phyloP scores from a whole-genome alignment of 2,797 vertebrate species.

The Huso huso region DNA sequence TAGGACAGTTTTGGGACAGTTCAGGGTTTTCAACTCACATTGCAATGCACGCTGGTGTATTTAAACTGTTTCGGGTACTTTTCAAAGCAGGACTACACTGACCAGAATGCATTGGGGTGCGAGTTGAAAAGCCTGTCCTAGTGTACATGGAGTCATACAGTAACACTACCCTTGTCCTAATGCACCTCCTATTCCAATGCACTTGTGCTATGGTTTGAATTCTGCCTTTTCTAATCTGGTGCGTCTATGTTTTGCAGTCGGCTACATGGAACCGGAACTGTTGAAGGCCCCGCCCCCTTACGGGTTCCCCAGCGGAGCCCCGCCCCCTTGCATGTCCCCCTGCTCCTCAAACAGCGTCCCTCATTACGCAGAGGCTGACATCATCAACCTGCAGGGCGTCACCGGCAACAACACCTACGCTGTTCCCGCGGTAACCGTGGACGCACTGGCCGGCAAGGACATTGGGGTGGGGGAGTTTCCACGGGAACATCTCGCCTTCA shows the following conservation, averaged over 20 bases:
- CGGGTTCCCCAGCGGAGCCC: slow-evolving; percentile 63
- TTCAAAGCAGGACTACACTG: no score
- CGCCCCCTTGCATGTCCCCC: slow-evolving; percentile 53
- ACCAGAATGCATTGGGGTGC: no score
- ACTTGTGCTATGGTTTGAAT: no score
- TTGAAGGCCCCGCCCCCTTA: slow-evolving; percentile 61
- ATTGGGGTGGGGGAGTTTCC: slow-evolving; percentile 68
- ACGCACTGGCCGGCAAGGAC: slow-evolving; percentile 43
- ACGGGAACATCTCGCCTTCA: slow-evolving; percentile 76
- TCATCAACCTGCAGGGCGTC: slow-evolving; percentile 84
- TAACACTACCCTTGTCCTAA: no score
- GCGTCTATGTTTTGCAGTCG: slow-evolving; percentile 44
- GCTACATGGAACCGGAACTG: slow-evolving; percentile 59
- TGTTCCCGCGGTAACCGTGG: slow-evolving; percentile 68
- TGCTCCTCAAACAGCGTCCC: slow-evolving; percentile 67
- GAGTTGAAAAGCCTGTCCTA: no score
- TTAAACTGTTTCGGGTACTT: no score
- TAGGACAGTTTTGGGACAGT: no score
- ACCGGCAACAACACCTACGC: slow-evolving; percentile 89
- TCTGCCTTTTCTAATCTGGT: neutral
- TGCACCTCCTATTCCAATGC: no score
- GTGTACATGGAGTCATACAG: no score
- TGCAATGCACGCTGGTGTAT: no score
- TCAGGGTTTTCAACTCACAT: no score
- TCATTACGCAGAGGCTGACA: slow-evolving; percentile 89